Conservation (phyloP, 2,113 vertebrate species). For the Eubucco bourcierii region DNA sequence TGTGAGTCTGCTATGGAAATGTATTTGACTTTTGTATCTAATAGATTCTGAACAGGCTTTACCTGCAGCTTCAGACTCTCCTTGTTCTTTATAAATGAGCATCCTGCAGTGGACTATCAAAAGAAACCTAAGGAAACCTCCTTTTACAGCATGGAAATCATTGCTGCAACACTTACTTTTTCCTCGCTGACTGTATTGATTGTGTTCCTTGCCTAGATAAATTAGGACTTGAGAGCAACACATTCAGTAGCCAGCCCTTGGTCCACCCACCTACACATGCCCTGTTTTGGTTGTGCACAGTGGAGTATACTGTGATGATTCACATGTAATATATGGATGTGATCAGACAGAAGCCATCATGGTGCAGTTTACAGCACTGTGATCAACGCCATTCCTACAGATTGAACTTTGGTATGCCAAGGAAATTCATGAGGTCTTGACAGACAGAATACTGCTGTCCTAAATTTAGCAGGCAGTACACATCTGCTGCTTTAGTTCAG, state of each 20-base stretch:
- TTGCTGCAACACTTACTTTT: not conserved
- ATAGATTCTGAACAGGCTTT: not conserved
- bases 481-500: not conserved
- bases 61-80: not conserved
- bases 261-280: not conserved
- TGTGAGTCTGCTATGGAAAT: not conserved
- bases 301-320: accelerated
- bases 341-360: not conserved
- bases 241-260: accelerated
- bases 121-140: not conserved
- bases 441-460: not conserved
- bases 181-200: not conserved
- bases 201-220: not conserved
- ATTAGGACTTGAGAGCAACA: not conserved
- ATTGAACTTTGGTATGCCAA: accelerated
- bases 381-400: accelerated
- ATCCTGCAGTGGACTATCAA: not conserved
- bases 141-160: not conserved
- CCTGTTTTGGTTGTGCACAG: not conserved
- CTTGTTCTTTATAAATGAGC: not conserved
- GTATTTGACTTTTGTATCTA: not conserved
- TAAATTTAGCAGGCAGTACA: not conserved
- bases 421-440: accelerated
- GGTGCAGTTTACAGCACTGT: not conserved
- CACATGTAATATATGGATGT: accelerated